phyloP scores from a whole-genome alignment of 2,888 invertebrate species.

The Amorpha juglandis region DNA sequence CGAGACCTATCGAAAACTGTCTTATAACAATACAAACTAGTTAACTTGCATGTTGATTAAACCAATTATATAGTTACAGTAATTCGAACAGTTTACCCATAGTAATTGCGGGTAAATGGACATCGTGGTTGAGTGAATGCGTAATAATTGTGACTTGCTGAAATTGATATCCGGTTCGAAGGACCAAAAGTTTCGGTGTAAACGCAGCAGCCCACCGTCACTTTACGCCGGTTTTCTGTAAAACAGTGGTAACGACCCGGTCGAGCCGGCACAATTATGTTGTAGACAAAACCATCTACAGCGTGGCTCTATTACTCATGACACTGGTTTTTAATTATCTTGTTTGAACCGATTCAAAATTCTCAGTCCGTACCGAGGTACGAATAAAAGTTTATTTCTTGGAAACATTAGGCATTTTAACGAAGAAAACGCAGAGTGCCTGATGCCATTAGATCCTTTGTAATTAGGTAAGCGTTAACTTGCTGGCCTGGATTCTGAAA shows the following conservation, averaged over 20 bases:
- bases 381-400: conserved; percentile 19
- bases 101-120: neutral
- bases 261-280: no score
- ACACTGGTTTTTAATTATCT: neutral
- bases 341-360: neutral
- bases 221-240: no score
- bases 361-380: conserved; percentile 9
- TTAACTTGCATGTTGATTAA: conserved; percentile 19
- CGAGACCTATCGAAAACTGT: conserved; percentile 53
- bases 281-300: no score
- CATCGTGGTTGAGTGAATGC: neutral
- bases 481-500: conserved; percentile 15
- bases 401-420: conserved; percentile 21
- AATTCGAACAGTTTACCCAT: neutral
- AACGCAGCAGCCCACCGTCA: no score
- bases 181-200: neutral
- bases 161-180: conserved; percentile 4
- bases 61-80: conserved; percentile 18
- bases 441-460: conserved; percentile 22
- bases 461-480: conserved; percentile 21
- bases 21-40: conserved; percentile 43
- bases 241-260: no score
- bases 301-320: no score
- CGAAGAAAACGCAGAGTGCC: conserved; percentile 21
- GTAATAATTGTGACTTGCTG: neutral